These are phyloP conservation scores for Macquaria australasica DNA, from an alignment of 2,113 vertebrate genomes.

Conservation along the genomic window DNA sequence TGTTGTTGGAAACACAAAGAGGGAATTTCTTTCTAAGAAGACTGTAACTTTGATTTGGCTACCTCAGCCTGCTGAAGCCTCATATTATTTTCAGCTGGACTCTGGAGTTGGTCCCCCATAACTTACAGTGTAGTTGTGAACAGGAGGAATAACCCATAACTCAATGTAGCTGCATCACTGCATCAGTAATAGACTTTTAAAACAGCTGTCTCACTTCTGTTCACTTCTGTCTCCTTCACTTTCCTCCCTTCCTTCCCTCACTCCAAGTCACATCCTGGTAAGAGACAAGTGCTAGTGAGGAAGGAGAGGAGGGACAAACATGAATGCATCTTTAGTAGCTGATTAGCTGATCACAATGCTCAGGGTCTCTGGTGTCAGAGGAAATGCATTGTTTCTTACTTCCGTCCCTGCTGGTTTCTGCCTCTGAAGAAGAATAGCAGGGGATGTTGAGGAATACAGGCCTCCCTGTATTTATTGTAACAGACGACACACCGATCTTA, in stretches of 20 bases:
- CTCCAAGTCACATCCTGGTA: not conserved
- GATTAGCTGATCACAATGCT: constrained; percentile 30
- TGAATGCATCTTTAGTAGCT: constrained; percentile 27
- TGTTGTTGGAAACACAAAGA: too few species aligned
- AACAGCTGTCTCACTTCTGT: not conserved
- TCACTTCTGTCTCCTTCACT: constrained; percentile 19
- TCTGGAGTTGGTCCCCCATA: too few species aligned
- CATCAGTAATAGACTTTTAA: not conserved
- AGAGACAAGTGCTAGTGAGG: constrained; percentile 12
- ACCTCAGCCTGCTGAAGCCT: too few species aligned
- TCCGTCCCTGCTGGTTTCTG: constrained; percentile 38
- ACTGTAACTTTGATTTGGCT: too few species aligned
- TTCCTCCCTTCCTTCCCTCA: constrained; percentile 32
- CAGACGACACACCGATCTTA: constrained; percentile 47
- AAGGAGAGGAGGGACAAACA: constrained; percentile 33
- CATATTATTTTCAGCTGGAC: too few species aligned
- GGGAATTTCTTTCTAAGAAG: too few species aligned
- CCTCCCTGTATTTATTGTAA: constrained; percentile 48
- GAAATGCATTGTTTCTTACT: constrained; percentile 66
- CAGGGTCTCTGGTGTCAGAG: constrained; percentile 58
- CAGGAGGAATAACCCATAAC: too few species aligned
- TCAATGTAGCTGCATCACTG: not conserved
- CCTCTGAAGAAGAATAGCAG: constrained; percentile 49
- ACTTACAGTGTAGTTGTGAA: not conserved
- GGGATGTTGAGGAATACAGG: constrained; percentile 54